Evolutionary conservation across 1,140 invertebrate species (phyloP), one percentile per base, ranked within the genome.

Genomic region (Drosophila pallidifrons): DNA sequence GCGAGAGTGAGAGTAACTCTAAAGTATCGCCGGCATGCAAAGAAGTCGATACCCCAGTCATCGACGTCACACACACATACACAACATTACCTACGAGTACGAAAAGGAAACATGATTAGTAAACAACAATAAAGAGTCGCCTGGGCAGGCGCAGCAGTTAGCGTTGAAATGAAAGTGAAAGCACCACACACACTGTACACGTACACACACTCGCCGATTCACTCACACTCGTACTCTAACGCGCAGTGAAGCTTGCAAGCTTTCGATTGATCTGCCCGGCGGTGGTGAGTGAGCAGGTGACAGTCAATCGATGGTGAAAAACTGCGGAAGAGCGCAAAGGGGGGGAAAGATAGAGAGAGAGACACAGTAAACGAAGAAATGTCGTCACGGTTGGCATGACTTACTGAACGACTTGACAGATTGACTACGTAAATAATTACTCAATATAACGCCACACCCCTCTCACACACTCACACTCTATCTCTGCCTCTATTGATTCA

Each of bases 251-350:
- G 68, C 74, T 68, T 64, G 67, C 75, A 88, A 78, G 80, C 66
- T 60, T 55, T 75, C 80, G 80, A 87, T 89, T 83, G 83, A 89
- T 89, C 80, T 71, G 65, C 49, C 74, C 81, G 78, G 66, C 69
- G 35, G 35, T 10, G 35, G 30, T 8, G 30, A 25, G 20, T 25
- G 75, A 57, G 49, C 64, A 46, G 76, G 71, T 83, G 81, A 79
- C 81, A 76, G 64, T 25, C 35, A 43, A 30, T 25, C 51, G 35
- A 28, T 38, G 49, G 38, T 59, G 49, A 77, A 75, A 79, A 79
- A 66, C 68, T 72, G 68, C 74, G 74, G 68, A 76, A 76, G 68
- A 76, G 67, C 28, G 16, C 10, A 35, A 28, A 52, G 46, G 54
- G 68, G 63, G 68, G 54, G 60, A 58, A 60, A 30, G 54, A 52